Conservation (phyloP, 2,888 invertebrate genomes). For the Lithodes maja region DNA sequence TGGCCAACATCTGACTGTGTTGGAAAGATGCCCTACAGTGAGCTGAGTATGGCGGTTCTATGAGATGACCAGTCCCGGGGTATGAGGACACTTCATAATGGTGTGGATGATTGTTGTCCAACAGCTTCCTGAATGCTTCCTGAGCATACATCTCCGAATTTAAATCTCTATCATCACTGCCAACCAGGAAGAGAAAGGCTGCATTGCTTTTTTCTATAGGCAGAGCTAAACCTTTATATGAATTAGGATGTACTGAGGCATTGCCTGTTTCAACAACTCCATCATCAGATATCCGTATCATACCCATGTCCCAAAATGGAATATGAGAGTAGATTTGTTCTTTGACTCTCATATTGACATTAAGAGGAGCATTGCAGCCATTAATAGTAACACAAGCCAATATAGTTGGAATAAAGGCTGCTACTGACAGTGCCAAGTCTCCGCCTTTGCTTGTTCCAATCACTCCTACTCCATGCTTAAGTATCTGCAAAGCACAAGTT, state of each 20-base stretch:
- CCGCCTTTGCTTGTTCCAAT: slow-evolving; percentile 65
- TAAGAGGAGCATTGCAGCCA: slow-evolving; percentile 15
- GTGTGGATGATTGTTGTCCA: slow-evolving; percentile 3
- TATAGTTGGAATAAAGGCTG: slow-evolving; percentile 53
- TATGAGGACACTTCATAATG: slow-evolving; percentile 28
- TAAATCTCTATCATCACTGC: slow-evolving; percentile 39
- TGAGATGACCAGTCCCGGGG: slow-evolving; percentile 48
- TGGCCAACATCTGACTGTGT: slow-evolving; percentile 18
- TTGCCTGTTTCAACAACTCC: not conserved
- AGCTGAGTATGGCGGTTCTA: slow-evolving; percentile 54
- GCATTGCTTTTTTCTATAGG: slow-evolving; percentile 50
- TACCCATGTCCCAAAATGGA: not conserved
- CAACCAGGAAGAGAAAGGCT: slow-evolving; percentile 49
- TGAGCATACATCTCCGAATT: slow-evolving; percentile 41
- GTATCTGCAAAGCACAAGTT: slow-evolving; percentile 53
- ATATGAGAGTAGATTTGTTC: slow-evolving; percentile 7
- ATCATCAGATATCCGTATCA: slow-evolving; percentile 13
- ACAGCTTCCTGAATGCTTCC: not conserved
- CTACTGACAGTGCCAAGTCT: slow-evolving; percentile 60
- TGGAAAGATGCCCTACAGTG: slow-evolving; percentile 40
- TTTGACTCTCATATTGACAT: slow-evolving; percentile 9
- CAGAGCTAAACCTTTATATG: not conserved
- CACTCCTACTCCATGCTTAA: slow-evolving; percentile 53
- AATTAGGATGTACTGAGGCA: not conserved
- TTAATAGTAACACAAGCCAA: slow-evolving; percentile 47